phyloP scores from a whole-genome alignment of 2,113 vertebrate species.

The Cyanoliseus patagonus region DNA sequence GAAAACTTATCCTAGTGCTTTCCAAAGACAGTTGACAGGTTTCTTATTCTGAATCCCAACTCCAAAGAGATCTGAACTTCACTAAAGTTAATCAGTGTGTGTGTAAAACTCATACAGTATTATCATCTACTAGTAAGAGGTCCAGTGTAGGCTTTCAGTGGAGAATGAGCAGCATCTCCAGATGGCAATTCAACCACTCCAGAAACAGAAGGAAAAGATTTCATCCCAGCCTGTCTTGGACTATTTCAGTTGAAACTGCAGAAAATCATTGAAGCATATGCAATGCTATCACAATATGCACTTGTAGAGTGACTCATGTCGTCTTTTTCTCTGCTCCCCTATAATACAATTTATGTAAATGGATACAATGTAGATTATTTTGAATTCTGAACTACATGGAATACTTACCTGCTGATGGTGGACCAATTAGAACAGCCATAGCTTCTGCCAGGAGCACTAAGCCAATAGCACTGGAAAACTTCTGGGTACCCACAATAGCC shows the following conservation, averaged over 20 bases:
- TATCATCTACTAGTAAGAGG: background rate
- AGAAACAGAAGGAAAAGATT: background rate
- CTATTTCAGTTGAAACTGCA: background rate
- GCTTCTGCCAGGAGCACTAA: conserved; percentile 93
- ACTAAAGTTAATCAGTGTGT: background rate
- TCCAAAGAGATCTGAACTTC: background rate
- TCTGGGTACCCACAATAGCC: conserved; percentile 92
- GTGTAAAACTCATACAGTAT: background rate
- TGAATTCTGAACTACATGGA: background rate
- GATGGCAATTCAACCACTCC: background rate
- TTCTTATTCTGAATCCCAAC: background rate
- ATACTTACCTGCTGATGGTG: conserved; percentile 87
- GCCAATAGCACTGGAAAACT: conserved; percentile 94
- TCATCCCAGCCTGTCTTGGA: background rate
- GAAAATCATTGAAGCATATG: background rate
- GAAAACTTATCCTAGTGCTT: background rate
- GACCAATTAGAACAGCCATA: conserved; percentile 90
- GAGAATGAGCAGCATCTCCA: background rate
- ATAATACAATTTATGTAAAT: background rate
- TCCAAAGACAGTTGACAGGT: background rate
- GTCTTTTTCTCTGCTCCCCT: background rate
- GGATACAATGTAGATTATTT: background rate
- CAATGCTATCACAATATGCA: background rate
- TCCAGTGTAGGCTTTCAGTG: background rate
- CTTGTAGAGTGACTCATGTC: background rate